Percentiles rank a stretch among this genome's conserved stretches.
Evolutionary conservation across 2,888 invertebrate species (phyloP).

Genomic region (Lottia gigantea): DNA sequence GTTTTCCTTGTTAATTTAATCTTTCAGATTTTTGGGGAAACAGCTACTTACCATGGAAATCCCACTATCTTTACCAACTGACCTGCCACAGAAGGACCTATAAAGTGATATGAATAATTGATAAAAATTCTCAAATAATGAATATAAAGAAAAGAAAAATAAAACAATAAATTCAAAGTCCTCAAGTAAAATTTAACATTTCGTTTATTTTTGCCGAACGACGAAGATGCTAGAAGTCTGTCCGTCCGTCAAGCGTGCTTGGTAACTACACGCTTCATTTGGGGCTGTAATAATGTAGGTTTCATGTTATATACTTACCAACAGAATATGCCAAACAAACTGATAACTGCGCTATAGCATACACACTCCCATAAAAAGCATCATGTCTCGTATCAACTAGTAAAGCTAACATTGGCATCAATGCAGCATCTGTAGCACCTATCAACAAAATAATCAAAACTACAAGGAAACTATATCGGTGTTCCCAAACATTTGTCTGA

Average conservation of each 20-base stretch:
- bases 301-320: constrained; percentile 69
- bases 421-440: constrained; percentile 80
- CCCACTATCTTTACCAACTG: constrained; percentile 78
- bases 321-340: constrained; percentile 84
- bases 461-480: too few species aligned
- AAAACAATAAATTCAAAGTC: too few species aligned
- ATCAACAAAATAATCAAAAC: background rate
- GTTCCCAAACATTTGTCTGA: too few species aligned
- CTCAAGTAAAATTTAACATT: too few species aligned
- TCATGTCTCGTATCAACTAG: constrained; percentile 72
- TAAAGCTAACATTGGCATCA: constrained; percentile 82
- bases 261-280: background rate
- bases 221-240: too few species aligned
- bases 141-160: constrained; percentile 6
- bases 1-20: too few species aligned
- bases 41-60: constrained; percentile 54
- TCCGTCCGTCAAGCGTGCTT: background rate
- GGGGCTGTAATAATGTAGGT: background rate
- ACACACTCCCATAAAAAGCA: constrained; percentile 69
- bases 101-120: constrained; percentile 20
- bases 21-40: background rate
- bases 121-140: background rate
- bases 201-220: too few species aligned
- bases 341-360: constrained; percentile 84
- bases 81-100: constrained; percentile 82